phyloP scores from a whole-genome alignment of 2,113 vertebrate genomes.

The Bolborhynchus lineola region DNA sequence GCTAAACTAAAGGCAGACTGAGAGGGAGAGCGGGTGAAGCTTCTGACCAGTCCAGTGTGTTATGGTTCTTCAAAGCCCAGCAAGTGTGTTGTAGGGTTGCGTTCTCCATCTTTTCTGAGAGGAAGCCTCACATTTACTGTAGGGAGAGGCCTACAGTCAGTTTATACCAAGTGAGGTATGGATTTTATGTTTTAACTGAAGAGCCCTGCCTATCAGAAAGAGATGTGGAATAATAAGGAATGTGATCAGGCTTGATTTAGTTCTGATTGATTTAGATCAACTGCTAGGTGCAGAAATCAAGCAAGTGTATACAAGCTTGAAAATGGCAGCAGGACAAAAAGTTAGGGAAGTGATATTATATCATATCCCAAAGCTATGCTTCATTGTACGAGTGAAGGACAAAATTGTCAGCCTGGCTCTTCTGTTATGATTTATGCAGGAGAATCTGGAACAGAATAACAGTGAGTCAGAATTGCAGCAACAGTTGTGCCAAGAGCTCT shows the following conservation, averaged over 20 bases:
- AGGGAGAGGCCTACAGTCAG: no score
- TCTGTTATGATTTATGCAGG: slow-evolving; percentile 15
- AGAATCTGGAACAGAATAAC: slow-evolving; percentile 34
- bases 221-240: neutral
- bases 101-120: neutral
- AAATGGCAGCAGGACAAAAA: neutral
- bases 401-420: neutral
- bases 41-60: neutral
- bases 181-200: neutral
- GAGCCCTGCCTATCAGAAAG: neutral
- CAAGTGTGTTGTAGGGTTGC: neutral
- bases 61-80: neutral
- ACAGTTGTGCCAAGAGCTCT: slow-evolving; percentile 1
- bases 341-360: neutral
- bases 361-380: neutral
- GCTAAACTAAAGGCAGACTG: neutral
- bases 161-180: neutral
- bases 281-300: neutral
- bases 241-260: neutral
- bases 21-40: neutral
- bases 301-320: neutral
- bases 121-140: neutral
- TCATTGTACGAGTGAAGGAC: neutral
- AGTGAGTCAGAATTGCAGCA: slow-evolving; percentile 48
- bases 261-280: neutral